These are phyloP conservation scores for Autographa pulchrina DNA, from an alignment of 2,888 invertebrate species.

Conservation along the genomic window DNA sequence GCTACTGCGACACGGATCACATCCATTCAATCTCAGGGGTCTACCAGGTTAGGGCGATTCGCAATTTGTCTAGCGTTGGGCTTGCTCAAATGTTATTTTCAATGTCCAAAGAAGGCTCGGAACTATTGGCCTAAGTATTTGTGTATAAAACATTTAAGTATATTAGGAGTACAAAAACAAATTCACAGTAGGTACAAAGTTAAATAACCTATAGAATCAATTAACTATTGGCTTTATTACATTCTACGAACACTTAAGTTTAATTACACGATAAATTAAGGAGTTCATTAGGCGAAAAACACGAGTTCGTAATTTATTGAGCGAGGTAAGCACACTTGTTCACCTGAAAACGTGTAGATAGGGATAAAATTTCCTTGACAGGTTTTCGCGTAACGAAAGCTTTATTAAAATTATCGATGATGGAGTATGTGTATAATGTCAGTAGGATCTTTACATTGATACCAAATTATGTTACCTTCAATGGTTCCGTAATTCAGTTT, in stretches of 20 bases:
- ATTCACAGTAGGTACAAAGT: neutral
- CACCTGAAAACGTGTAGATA: conserved; percentile 35
- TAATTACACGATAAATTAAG: conserved; percentile 60
- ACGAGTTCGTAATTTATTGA: conserved; percentile 48
- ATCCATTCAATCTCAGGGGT: neutral
- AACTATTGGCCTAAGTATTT: no score
- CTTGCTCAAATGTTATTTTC: neutral
- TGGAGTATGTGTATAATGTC: neutral
- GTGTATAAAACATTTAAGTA: neutral
- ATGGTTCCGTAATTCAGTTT: neutral
- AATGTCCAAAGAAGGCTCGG: no score
- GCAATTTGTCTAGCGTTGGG: neutral
- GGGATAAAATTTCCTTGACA: conserved; percentile 33
- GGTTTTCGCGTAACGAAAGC: conserved; percentile 8
- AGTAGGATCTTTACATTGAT: neutral
- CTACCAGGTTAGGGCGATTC: neutral
- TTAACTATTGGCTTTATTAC: conserved; percentile 41
- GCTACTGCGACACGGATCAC: neutral
- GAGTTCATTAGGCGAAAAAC: conserved; percentile 49
- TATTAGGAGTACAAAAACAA: neutral
- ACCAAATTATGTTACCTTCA: neutral
- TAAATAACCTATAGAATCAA: conserved; percentile 37
- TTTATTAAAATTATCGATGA: conserved; percentile 17
- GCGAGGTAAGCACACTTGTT: conserved; percentile 22
- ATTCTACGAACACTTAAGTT: conserved; percentile 47